Evolutionary conservation across 92 coral and sea anemone species (phyloP).

Genomic region (Pocillopora meandrina): DNA sequence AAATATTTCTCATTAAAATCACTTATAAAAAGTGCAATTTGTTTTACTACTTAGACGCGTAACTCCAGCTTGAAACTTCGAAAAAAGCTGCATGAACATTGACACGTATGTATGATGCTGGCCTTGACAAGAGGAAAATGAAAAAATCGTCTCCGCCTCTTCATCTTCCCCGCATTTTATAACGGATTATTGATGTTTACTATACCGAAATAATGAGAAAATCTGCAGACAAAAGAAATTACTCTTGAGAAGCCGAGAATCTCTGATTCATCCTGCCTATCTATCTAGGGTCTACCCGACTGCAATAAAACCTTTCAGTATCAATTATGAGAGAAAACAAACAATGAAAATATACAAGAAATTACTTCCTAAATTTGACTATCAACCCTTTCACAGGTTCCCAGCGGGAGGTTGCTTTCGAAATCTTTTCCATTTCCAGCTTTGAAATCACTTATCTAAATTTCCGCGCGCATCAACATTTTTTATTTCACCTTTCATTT

Average conservation of each 20-base stretch:
- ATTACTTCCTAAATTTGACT: not conserved
- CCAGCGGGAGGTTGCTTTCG: constrained; percentile 1
- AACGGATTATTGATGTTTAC: not conserved
- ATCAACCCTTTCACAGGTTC: not conserved
- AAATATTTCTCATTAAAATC: not conserved
- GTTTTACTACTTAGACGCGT: no score
- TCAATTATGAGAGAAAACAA: not conserved
- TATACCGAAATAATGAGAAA: not conserved
- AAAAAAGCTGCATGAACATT: no score
- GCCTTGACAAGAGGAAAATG: no score
- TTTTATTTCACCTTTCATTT: not conserved
- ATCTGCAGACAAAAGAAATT: not conserved
- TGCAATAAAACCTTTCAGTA: not conserved
- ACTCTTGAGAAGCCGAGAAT: not conserved
- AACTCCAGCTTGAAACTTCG: no score
- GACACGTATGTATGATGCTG: no score
- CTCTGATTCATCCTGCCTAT: not conserved
- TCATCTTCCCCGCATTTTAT: not conserved
- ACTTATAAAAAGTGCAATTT: no score
- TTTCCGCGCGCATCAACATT: not conserved
- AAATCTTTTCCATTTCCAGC: not conserved
- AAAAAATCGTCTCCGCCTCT: not conserved
- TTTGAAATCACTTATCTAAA: not conserved
- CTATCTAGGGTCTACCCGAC: no score
- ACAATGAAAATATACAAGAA: not conserved